Base-by-base conservation (phyloP, 2,797 vertebrate genomes). In the Borostomias antarcticus region DNA sequence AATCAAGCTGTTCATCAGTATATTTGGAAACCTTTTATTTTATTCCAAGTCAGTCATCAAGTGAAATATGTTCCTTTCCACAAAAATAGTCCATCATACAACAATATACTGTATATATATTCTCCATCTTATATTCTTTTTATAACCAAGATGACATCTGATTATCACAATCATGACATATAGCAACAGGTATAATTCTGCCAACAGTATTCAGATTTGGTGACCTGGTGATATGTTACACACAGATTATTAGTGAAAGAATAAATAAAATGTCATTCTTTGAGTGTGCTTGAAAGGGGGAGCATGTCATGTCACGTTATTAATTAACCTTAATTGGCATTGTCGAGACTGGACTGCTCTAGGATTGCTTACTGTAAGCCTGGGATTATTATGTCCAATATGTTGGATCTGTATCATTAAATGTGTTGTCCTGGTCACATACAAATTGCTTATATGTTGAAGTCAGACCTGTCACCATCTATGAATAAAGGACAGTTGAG, bases 51-150 rank as follows among this genome's bases (percentile, higher is more conserved):
- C 58, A 68, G 64, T 85, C 79, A 73, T 15, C 40, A 30, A 30
- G 57, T 60, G 84, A 87, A 84, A 86, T 76, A 82, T 77, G 15
- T 87, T 89, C 80, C 80, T 88, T 81, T 85, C 85, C 83, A 88
- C 82, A 91, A 89, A 90, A 91, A 89, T 88, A 89, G 78, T 82
- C 85, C 86, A 76, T 45, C 80, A 77, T 80, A 57, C 85, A 82
- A 85, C 78, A 79, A 72, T 77, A 79, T 87, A 82, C 75, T 84
- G 29, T 32, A 69, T 82, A 70, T 81, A 72, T 74, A 78, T 75
- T 62, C 77, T 84, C 87, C 84, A 86, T 75, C 76, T 40, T 67
- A 32, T 72, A 70, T 66, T 68, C 11, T 79, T 76, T 37, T 77
- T n/a, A n/a, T n/a, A n/a, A n/a, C n/a, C n/a, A 33, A 68, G 52